Conservation (phyloP, 2,888 invertebrate genomes). For the Osedax fenrisi region DNA sequence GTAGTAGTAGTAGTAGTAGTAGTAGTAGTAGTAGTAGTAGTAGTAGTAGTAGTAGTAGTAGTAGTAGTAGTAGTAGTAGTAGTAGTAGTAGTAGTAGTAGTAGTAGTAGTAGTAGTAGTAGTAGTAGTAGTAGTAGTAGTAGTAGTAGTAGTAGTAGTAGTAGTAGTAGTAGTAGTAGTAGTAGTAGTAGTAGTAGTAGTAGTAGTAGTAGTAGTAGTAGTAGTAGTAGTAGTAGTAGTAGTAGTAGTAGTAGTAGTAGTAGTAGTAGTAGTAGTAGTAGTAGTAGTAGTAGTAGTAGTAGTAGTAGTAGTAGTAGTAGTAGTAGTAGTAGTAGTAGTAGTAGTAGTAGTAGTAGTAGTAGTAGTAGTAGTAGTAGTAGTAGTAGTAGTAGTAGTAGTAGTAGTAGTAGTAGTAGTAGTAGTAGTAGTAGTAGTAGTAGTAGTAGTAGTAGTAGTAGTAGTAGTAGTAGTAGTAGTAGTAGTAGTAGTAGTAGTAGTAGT, state of each 20-base stretch:
- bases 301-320: constrained; percentile 17
- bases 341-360: constrained; percentile 25
- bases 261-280: constrained; percentile 14
- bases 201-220: constrained; percentile 16
- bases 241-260: constrained; percentile 23
- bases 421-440: constrained; percentile 27
- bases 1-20: too few relatives aligned
- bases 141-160: constrained; percentile 31
- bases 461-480: constrained; percentile 34
- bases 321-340: constrained; percentile 22
- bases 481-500: constrained; percentile 32
- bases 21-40: too few relatives aligned
- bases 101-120: too few relatives aligned
- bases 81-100: too few relatives aligned
- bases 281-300: constrained; percentile 18
- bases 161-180: constrained; percentile 28
- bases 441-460: constrained; percentile 34
- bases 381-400: constrained; percentile 22
- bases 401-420: not conserved
- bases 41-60: too few relatives aligned
- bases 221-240: constrained; percentile 21
- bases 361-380: constrained; percentile 14
- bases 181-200: constrained; percentile 23
- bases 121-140: too few relatives aligned
- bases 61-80: too few relatives aligned